Conservation (phyloP, 2,113 vertebrate species). For the Ardeotis arabs region DNA sequence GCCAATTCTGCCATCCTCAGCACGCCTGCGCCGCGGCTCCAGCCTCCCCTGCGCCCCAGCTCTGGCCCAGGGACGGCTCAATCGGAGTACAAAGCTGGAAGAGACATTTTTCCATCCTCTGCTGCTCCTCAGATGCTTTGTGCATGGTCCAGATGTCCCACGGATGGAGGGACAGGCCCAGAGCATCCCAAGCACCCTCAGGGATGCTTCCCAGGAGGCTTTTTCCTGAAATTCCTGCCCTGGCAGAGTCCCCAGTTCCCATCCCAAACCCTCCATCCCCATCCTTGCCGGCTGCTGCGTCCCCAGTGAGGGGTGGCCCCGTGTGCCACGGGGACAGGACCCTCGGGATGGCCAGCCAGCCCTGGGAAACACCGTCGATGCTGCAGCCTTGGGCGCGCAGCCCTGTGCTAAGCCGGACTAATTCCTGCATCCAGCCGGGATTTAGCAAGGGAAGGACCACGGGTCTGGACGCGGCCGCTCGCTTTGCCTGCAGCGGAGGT, state of each 20-base stretch:
- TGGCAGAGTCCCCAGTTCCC: not conserved
- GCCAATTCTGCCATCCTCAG: not conserved
- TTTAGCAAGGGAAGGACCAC: not conserved
- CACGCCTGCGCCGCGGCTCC: not conserved
- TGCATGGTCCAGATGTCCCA: not conserved
- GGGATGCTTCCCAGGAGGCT: not conserved
- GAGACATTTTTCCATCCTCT: not conserved
- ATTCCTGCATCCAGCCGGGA: not conserved
- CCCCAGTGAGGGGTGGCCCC: not conserved
- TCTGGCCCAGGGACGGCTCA: not conserved
- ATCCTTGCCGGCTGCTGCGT: not conserved
- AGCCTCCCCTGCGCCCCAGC: accelerated
- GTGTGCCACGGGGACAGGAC: not conserved
- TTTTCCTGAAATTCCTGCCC: not conserved
- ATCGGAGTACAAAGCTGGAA: not conserved
- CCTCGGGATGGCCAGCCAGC: accelerated
- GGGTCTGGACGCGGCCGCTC: not conserved
- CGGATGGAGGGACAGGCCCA: not conserved
- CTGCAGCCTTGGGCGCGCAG: not conserved
- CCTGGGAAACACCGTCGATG: accelerated
- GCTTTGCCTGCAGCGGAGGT: accelerated
- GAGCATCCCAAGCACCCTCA: not conserved
- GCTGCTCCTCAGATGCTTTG: not conserved
- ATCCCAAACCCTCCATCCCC: not conserved
- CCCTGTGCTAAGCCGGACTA: not conserved